phyloP scores from a whole-genome alignment of 2,113 vertebrate species.

The Alosa alosa region DNA sequence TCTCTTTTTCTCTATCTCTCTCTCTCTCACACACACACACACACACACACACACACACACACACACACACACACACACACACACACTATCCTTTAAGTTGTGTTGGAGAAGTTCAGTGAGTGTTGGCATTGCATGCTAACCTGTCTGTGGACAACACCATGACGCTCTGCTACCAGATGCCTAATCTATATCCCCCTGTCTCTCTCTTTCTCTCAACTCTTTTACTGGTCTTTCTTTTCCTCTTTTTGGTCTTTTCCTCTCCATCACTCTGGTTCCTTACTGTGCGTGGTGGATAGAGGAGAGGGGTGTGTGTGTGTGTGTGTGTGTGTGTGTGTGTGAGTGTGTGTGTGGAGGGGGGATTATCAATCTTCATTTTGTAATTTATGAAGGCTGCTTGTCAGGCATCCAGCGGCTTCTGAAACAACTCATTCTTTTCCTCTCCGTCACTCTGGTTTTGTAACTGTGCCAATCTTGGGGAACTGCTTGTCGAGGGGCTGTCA shows the following conservation, averaged over 20 bases:
- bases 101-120: conserved; percentile 1
- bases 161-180: conserved; percentile 25
- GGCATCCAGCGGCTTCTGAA: conserved; percentile 69
- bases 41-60: too few species aligned
- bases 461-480: too few species aligned
- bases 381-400: conserved; percentile 75
- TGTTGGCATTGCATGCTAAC: too few species aligned
- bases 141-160: conserved; percentile 47
- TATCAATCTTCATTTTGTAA: conserved; percentile 79
- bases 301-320: conserved; percentile 24
- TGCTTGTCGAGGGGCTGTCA: too few species aligned
- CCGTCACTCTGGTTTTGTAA: too few species aligned
- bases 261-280: not conserved
- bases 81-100: conserved; percentile 19
- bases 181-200: conserved; percentile 30
- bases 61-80: too few species aligned
- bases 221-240: not conserved
- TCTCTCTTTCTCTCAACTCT: not conserved
- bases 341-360: conserved; percentile 43
- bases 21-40: not conserved
- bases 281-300: not conserved
- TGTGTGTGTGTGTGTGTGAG: conserved; percentile 33
- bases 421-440: conserved; percentile 75
- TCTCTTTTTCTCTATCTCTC: conserved; percentile 42
- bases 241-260: not conserved